phyloP scores from a whole-genome alignment of 2,113 vertebrate species.

The Mirza zaza region DNA sequence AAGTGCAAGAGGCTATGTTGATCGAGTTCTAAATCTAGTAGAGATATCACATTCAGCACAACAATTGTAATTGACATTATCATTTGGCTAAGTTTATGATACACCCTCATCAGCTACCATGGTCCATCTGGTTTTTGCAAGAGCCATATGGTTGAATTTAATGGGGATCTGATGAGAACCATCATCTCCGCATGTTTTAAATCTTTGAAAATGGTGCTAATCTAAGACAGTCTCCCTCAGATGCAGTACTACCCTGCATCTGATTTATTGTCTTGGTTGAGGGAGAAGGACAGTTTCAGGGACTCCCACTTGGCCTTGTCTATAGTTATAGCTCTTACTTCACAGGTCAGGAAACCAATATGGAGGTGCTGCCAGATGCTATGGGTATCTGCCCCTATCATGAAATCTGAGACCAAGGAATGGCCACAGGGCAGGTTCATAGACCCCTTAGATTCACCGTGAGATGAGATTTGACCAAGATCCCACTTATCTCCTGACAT shows the following conservation, averaged over 20 bases:
- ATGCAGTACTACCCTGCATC: not conserved
- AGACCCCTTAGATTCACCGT: not conserved
- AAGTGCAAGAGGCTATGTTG: not conserved
- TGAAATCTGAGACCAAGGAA: not conserved
- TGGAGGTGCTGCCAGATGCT: not conserved
- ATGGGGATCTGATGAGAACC: conserved; percentile 1
- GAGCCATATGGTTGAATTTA: conserved; percentile 46
- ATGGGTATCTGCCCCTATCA: not conserved
- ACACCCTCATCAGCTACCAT: not conserved
- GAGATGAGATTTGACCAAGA: not conserved
- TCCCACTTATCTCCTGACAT: not conserved
- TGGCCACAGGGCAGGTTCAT: not conserved
- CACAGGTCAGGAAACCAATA: not conserved
- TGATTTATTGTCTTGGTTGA: not conserved
- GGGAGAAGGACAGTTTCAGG: not conserved
- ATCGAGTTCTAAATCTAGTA: not conserved
- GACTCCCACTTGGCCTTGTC: not conserved
- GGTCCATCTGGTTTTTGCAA: conserved; percentile 36
- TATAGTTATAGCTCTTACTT: not conserved
- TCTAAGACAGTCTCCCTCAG: not conserved
- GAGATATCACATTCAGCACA: not conserved
- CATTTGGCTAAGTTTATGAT: not conserved
- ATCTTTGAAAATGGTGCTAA: not conserved
- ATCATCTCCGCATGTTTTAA: not conserved
- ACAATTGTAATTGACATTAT: not conserved